phyloP scores from a whole-genome alignment of 2,113 vertebrate species.

The Spea bombifrons region DNA sequence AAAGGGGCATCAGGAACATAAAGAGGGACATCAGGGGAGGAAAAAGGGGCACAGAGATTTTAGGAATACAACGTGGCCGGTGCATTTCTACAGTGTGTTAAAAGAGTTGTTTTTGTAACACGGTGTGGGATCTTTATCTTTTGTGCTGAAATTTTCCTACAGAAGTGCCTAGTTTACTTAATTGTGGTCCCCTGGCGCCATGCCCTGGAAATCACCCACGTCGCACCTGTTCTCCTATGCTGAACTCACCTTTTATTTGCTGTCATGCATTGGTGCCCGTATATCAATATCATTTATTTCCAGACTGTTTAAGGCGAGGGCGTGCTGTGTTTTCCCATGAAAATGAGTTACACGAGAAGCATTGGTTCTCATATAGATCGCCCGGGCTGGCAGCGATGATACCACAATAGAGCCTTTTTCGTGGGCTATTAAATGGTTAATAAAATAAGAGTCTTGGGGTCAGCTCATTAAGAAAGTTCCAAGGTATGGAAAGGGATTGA shows the following conservation, averaged over 20 bases:
- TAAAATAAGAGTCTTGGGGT: too few relatives aligned
- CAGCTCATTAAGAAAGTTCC: too few relatives aligned
- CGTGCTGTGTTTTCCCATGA: slow-evolving; percentile 8
- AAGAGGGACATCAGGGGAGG: too few relatives aligned
- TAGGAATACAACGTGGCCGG: too few relatives aligned
- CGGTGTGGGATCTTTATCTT: not conserved
- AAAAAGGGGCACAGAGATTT: too few relatives aligned
- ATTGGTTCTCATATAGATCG: not conserved
- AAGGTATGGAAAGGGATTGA: too few relatives aligned
- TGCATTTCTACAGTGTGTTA: too few relatives aligned
- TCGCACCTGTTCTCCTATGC: slow-evolving; percentile 38
- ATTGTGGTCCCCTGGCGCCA: not conserved
- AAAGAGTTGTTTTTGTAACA: not conserved
- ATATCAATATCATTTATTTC: slow-evolving; percentile 20
- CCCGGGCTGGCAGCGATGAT: not conserved
- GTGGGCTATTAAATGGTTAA: too few relatives aligned
- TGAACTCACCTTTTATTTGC: slow-evolving; percentile 27
- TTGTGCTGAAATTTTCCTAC: not conserved
- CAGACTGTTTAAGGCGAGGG: slow-evolving; percentile 21
- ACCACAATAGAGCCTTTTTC: too few relatives aligned
- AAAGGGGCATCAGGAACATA: too few relatives aligned
- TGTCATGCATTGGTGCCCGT: slow-evolving; percentile 16
- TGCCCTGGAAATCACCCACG: not conserved
- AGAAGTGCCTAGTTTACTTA: slow-evolving; percentile 9
- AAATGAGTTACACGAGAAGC: not conserved